A percentile compares a stretch with the other conserved stretches of the same genome.
These are phyloP conservation scores for Galaxias olidus DNA, from an alignment of 2,797 vertebrate genomes.

Conservation along the genomic window DNA sequence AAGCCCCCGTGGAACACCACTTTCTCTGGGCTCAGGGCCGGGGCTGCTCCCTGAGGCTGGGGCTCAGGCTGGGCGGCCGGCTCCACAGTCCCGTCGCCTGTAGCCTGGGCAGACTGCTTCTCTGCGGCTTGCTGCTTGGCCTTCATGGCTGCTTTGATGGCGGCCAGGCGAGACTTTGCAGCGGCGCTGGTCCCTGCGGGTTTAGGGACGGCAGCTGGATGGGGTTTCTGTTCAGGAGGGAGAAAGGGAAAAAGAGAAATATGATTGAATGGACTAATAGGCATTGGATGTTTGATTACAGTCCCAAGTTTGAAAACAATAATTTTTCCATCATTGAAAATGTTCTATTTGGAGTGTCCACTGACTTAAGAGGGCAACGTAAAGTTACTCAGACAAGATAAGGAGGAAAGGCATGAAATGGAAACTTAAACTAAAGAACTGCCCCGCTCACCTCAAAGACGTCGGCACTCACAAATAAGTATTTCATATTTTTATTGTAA, in stretches of 20 bases:
- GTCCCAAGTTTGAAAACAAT: no score
- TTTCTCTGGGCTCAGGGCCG: constrained; percentile 38
- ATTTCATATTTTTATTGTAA: no score
- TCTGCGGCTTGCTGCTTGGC: constrained; percentile 65
- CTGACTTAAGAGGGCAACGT: no score
- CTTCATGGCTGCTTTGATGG: constrained; percentile 87
- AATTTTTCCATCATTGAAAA: no score
- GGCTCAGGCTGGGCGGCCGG: background rate
- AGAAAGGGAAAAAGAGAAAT: background rate
- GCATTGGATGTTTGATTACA: no score
- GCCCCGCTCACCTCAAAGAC: no score
- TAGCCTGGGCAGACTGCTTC: constrained; percentile 24
- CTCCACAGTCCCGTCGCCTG: background rate
- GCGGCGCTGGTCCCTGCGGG: constrained; percentile 65
- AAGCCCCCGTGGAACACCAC: constrained; percentile 87
- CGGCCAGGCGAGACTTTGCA: constrained; percentile 83
- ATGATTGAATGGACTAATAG: no score
- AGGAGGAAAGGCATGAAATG: no score
- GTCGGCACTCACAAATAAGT: no score
- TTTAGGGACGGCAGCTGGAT: constrained; percentile 44
- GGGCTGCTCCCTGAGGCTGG: constrained; percentile 40
- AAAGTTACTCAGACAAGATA: no score
- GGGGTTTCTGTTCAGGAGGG: constrained; percentile 61
- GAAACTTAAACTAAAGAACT: no score
- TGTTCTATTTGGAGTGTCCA: no score